Conservation (phyloP, 2,888 invertebrate genomes). For the Sarcophaga variegata region DNA sequence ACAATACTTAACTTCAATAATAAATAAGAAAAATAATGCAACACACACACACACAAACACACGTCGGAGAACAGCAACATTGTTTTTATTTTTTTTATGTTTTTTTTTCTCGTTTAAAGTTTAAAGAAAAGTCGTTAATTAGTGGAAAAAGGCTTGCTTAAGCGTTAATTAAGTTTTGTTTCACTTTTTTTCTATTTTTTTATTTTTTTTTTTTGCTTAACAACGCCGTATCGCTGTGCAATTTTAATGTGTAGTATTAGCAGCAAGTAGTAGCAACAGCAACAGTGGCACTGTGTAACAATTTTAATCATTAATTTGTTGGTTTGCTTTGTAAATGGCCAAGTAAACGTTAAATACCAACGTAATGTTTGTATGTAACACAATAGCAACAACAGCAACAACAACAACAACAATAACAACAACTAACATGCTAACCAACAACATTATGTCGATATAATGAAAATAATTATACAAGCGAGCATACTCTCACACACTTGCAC, state of each 20-base stretch:
- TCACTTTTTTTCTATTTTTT: slow-evolving; percentile 29
- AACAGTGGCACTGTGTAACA: slow-evolving; percentile 27
- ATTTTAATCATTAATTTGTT: slow-evolving; percentile 56
- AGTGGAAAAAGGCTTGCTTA: slow-evolving; percentile 74
- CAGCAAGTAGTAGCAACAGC: not conserved
- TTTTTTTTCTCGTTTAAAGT: slow-evolving; percentile 54
- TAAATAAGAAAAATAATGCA: slow-evolving; percentile 44
- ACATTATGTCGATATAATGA: slow-evolving; percentile 23
- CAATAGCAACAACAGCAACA: slow-evolving; percentile 25
- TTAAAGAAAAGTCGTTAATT: slow-evolving; percentile 74
- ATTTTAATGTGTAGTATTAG: slow-evolving; percentile 3
- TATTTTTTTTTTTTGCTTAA: not conserved
- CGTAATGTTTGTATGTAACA: slow-evolving; percentile 15
- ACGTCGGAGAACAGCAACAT: not conserved
- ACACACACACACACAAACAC: slow-evolving; percentile 14
- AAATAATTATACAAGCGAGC: slow-evolving; percentile 31
- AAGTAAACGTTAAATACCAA: slow-evolving; percentile 56
- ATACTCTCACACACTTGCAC: not conserved
- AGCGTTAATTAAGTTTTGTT: slow-evolving; percentile 75
- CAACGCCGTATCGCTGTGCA: not conserved
- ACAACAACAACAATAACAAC: slow-evolving; percentile 24
- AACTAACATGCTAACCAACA: slow-evolving; percentile 23
- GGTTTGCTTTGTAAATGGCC: slow-evolving; percentile 50
- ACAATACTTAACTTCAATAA: slow-evolving; percentile 47
- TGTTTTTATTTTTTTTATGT: slow-evolving; percentile 44